Percentiles rank a stretch among this genome's conserved stretches.
Evolutionary conservation across 2,888 invertebrate genomes (phyloP).

Genomic region (Sphecodes monilicornis): DNA sequence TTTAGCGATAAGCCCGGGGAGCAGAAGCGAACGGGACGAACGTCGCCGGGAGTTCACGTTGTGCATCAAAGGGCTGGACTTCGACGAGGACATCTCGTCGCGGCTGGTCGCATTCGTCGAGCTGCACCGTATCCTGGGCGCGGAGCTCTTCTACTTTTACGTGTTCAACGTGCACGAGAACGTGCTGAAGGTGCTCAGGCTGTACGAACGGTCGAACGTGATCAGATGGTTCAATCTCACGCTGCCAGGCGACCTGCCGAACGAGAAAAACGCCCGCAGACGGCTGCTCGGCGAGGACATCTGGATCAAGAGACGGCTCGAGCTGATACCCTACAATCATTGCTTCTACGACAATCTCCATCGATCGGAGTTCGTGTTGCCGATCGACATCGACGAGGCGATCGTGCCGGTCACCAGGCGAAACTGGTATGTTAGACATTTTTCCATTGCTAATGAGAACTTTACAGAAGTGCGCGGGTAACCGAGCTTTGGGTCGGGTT

Average conservation of each 20-base stretch:
- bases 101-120: conserved; percentile 90
- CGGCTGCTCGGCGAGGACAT: conserved; percentile 84
- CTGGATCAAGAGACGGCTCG: conserved; percentile 90
- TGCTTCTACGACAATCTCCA: conserved; percentile 90
- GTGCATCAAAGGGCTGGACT: conserved; percentile 91
- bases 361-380: conserved; percentile 88
- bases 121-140: conserved; percentile 88
- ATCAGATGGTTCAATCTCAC: conserved; percentile 79
- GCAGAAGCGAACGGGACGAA: conserved; percentile 21
- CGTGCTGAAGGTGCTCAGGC: conserved; percentile 86
- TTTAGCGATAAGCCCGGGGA: conserved; percentile 69
- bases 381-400: conserved; percentile 91
- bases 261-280: conserved; percentile 81
- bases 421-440: conserved; percentile 83
- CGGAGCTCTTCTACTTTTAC: conserved; percentile 88
- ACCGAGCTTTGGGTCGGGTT: background rate
- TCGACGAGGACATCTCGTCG: conserved; percentile 87
- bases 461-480: background rate
- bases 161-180: conserved; percentile 87
- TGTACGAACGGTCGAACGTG: conserved; percentile 85
- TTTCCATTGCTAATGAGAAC: background rate
- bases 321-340: conserved; percentile 91
- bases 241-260: conserved; percentile 84
- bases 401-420: conserved; percentile 88
- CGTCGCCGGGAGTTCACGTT: conserved; percentile 86